phyloP scores from a whole-genome alignment of 2,113 vertebrate genomes.

The Corapipo altera region DNA sequence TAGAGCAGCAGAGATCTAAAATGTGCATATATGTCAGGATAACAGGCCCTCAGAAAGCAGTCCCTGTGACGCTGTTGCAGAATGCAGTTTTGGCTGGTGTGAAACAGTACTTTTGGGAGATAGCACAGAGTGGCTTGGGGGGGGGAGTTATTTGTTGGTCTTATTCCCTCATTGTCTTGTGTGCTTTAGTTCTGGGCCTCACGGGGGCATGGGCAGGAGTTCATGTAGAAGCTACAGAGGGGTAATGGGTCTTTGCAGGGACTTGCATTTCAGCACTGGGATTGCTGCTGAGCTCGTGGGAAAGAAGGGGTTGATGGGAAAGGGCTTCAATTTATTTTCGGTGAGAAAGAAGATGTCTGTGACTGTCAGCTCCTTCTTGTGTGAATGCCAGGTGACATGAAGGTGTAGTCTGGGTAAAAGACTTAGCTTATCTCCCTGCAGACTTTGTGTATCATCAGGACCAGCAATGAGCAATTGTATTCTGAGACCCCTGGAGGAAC shows the following conservation, averaged over 20 bases:
- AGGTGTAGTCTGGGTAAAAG: background rate
- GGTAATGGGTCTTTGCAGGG: background rate
- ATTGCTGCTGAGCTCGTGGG: background rate
- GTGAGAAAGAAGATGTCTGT: background rate
- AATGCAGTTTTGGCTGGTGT: fast-evolving
- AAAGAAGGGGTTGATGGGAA: background rate
- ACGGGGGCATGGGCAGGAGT: fast-evolving
- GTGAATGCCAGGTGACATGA: background rate
- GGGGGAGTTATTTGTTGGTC: background rate
- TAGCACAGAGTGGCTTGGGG: background rate
- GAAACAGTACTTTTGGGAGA: background rate
- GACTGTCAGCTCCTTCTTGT: background rate
- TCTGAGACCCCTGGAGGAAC: background rate
- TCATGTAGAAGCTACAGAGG: background rate
- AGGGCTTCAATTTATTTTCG: background rate
- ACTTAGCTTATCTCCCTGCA: background rate
- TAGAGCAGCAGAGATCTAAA: background rate
- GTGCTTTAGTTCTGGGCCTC: background rate
- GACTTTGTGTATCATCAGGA: background rate
- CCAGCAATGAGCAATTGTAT: fast-evolving
- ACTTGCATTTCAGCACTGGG: background rate
- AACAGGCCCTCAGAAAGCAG: background rate
- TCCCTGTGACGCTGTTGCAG: background rate
- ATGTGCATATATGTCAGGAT: background rate
- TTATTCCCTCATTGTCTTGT: background rate